Percentiles rank a stretch among this genome's conserved stretches.
phyloP scores from a whole-genome alignment of 2,113 vertebrate species.

The Salminus brasiliensis region DNA sequence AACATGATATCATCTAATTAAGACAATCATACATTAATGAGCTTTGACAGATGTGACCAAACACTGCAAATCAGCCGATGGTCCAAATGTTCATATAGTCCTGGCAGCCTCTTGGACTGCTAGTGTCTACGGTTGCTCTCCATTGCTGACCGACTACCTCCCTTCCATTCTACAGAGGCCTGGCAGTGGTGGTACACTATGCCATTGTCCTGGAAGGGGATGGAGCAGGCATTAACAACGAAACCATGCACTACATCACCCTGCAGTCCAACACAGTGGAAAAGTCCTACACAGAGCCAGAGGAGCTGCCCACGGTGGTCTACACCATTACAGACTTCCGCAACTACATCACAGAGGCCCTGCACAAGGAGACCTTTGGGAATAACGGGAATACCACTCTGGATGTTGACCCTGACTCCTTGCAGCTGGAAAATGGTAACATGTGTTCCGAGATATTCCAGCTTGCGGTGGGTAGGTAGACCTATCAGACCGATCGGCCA shows the following conservation, averaged over 20 bases:
- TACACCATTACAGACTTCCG: slow-evolving; percentile 89
- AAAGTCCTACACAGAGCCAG: slow-evolving; percentile 76
- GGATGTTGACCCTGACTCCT: slow-evolving; percentile 73
- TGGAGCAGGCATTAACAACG: slow-evolving; percentile 75
- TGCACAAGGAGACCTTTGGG: slow-evolving; percentile 81
- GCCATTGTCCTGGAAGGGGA: slow-evolving; percentile 85
- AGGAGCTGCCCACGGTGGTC: slow-evolving; percentile 85
- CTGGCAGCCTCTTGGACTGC: too few species aligned
- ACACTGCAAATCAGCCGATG: neutral
- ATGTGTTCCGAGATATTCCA: neutral
- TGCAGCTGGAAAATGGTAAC: slow-evolving; percentile 81
- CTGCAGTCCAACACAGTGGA: slow-evolving; percentile 91
- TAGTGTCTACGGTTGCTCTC: too few species aligned
- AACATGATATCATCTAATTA: neutral
- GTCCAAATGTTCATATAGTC: neutral
- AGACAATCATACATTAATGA: neutral
- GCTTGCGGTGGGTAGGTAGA: neutral
- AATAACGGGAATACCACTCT: slow-evolving; percentile 77
- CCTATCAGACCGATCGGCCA: too few species aligned
- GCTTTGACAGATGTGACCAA: neutral
- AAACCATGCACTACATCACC: slow-evolving; percentile 86
- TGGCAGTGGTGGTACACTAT: slow-evolving; percentile 85
- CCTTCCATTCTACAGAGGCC: slow-evolving; percentile 63
- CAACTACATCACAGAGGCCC: slow-evolving; percentile 86
- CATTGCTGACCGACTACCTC: neutral